A percentile compares a stretch with the other conserved stretches of the same genome.
Conservation (phyloP, 2,113 vertebrate genomes). For the Sardina pilchardus region DNA sequence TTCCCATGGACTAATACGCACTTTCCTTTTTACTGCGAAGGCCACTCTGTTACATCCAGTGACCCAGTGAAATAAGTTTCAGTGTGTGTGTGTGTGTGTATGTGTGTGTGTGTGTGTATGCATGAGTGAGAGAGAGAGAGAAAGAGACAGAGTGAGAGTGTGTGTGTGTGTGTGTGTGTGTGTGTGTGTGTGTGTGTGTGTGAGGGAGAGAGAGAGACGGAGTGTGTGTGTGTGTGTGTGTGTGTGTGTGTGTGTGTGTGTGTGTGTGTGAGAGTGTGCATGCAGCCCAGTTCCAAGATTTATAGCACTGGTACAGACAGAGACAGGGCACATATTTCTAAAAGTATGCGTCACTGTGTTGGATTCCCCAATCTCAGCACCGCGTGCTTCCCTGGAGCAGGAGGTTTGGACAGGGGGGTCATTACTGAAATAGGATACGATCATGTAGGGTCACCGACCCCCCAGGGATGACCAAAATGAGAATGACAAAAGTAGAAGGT, state of each 20-base stretch:
- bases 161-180: background rate
- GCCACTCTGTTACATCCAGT: background rate
- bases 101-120: slow-evolving; percentile 10
- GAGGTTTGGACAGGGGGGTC: background rate
- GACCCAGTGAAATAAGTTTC: background rate
- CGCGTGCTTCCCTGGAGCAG: background rate
- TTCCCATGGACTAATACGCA: background rate
- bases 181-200: slow-evolving; percentile 8
- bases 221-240: background rate
- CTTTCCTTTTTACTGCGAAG: background rate
- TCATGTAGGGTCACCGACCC: slow-evolving; percentile 22
- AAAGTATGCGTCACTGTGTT: background rate
- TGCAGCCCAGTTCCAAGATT: slow-evolving; percentile 18
- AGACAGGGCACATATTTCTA: slow-evolving; percentile 29
- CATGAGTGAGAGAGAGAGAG: background rate
- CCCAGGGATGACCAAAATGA: slow-evolving; percentile 28
- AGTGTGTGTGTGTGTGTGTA: background rate
- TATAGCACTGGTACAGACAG: slow-evolving; percentile 24
- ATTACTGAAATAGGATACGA: background rate
- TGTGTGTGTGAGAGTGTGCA: slow-evolving; percentile 11
- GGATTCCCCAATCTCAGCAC: slow-evolving; percentile 27
- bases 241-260: background rate
- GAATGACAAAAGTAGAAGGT: slow-evolving; percentile 38
- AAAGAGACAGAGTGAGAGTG: background rate
- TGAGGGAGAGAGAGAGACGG: background rate